These are phyloP conservation scores for Parotocinclus haroldoi DNA, from an alignment of 2,797 vertebrate species.

Conservation along the genomic window DNA sequence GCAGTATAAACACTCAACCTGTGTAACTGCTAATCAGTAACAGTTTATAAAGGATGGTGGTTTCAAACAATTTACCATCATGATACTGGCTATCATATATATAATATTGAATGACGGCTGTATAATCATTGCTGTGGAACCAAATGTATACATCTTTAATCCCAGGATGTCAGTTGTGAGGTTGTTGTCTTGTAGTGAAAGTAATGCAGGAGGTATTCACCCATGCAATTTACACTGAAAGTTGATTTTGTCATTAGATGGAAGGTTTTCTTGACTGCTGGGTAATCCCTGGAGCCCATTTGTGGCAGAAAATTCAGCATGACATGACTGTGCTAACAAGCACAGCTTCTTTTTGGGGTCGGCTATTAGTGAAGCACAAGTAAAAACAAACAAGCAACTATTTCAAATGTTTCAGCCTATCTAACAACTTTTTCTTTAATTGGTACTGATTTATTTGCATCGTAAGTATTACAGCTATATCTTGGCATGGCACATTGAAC, in stretches of 20 bases:
- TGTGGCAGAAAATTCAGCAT: not conserved
- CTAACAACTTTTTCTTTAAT: no score
- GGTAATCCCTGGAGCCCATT: slow-evolving; percentile 6
- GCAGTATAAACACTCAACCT: slow-evolving; percentile 8
- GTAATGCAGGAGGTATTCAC: slow-evolving; percentile 3
- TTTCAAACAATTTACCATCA: slow-evolving; percentile 1
- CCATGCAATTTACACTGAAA: slow-evolving; percentile 12
- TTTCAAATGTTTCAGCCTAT: no score
- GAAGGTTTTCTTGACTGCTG: slow-evolving; percentile 4
- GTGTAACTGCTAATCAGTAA: slow-evolving; percentile 14
- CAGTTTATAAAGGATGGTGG: slow-evolving; percentile 6
- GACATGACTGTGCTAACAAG: slow-evolving; percentile 1
- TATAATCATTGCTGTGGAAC: slow-evolving; percentile 12
- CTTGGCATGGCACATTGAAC: no score
- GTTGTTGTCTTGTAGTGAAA: slow-evolving; percentile 11
- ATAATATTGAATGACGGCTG: slow-evolving; percentile 1
- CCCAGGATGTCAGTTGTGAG: slow-evolving; percentile 1
- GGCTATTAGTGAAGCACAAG: no score
- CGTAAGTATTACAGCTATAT: no score
- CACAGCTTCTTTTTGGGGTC: not conserved
- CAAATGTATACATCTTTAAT: slow-evolving; percentile 18
- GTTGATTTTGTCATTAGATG: slow-evolving; percentile 8
- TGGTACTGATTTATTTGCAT: no score
- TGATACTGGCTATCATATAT: not conserved
- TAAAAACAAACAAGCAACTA: no score